A percentile compares a stretch with the other conserved stretches of the same genome.
phyloP scores from a whole-genome alignment of 2,113 vertebrate species.

The Glaucomys volans region DNA sequence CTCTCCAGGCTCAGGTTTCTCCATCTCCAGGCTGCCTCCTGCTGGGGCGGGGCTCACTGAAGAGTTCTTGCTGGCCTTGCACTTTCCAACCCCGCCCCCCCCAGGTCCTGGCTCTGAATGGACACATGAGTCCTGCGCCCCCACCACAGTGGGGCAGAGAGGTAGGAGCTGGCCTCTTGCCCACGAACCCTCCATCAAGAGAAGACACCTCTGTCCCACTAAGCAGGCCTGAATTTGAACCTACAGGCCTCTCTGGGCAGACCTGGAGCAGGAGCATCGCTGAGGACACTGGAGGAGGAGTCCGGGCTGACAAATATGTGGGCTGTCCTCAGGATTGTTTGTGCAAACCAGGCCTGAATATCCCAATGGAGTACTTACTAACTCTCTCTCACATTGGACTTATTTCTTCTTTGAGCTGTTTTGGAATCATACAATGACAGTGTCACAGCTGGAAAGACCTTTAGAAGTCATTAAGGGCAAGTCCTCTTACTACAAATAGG shows the following conservation, averaged over 20 bases:
- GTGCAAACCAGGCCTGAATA: not conserved
- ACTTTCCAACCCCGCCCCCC: no score
- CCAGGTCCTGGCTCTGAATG: no score
- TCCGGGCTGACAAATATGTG: not conserved
- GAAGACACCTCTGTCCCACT: not conserved
- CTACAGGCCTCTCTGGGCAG: not conserved
- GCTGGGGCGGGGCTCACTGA: conserved; percentile 14
- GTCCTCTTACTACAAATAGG: not conserved
- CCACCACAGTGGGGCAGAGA: not conserved
- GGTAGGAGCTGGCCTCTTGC: not conserved
- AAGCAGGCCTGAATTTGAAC: not conserved
- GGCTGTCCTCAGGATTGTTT: not conserved
- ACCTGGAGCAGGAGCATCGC: not conserved
- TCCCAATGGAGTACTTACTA: not conserved
- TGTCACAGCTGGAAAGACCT: not conserved
- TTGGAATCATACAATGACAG: not conserved
- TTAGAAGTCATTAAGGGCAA: not conserved
- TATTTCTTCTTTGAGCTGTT: conserved; percentile 24
- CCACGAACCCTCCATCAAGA: not conserved
- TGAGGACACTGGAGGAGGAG: not conserved
- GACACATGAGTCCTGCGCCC: not conserved
- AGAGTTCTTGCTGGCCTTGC: conserved; percentile 41
- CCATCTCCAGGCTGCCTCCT: conserved; percentile 17
- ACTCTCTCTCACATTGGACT: not conserved
- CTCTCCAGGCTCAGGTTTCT: conserved; percentile 68